These are phyloP conservation scores for Epirrita christyi DNA, from an alignment of 2,888 invertebrate species.

Conservation along the genomic window DNA sequence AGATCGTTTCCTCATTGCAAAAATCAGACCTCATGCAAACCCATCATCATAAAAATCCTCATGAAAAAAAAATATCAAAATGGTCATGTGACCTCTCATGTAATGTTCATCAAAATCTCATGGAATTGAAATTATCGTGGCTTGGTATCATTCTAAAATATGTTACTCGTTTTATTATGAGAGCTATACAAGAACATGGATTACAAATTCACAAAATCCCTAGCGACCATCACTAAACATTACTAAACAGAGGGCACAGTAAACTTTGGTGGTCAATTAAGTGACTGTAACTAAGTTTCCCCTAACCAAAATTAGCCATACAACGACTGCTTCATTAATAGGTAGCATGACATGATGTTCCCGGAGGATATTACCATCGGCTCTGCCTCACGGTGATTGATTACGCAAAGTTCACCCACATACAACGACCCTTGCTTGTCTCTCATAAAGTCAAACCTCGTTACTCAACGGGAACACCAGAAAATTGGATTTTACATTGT, in stretches of 20 bases:
- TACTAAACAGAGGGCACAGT: background rate
- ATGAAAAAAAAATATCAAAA: too few relatives aligned
- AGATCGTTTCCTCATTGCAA: too few relatives aligned
- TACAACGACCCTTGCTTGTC: conserved; percentile 39
- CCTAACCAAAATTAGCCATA: conserved; percentile 9
- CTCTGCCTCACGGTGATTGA: conserved; percentile 48
- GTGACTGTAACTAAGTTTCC: conserved; percentile 6
- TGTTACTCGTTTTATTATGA: too few relatives aligned
- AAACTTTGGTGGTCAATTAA: background rate
- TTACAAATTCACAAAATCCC: background rate
- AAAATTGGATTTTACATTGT: conserved; percentile 68
- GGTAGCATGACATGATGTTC: conserved; percentile 44
- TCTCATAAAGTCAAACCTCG: conserved; percentile 53
- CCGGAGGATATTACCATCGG: conserved; percentile 38
- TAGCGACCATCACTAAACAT: background rate
- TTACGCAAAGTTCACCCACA: conserved; percentile 51
- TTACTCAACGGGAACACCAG: conserved; percentile 50
- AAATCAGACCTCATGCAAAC: too few relatives aligned
- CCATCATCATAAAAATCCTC: too few relatives aligned
- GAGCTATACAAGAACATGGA: background rate
- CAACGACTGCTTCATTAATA: conserved; percentile 33
- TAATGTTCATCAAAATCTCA: too few relatives aligned
- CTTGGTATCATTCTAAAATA: too few relatives aligned
- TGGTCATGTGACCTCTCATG: too few relatives aligned
- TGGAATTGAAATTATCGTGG: too few relatives aligned